Percentiles rank a stretch among this genome's conserved stretches.
These are phyloP conservation scores for Tricholauxania praeusta DNA, from an alignment of 2,888 invertebrate genomes.

Conservation along the genomic window DNA sequence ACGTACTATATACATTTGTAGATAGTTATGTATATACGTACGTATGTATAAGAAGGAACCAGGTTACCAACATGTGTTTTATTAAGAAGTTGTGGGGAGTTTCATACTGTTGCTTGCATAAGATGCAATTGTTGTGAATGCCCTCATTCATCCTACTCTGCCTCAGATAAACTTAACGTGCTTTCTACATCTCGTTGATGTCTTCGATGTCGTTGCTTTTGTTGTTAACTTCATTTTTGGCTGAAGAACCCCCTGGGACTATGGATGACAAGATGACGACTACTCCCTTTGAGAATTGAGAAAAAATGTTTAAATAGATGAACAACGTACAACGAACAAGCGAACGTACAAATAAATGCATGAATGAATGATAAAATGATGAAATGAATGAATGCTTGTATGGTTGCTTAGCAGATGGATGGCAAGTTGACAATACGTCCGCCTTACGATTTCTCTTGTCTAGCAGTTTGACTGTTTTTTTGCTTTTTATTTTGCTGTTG, in stretches of 20 bases:
- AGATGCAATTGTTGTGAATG: too few species aligned
- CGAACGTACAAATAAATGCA: too few species aligned
- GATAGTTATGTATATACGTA: neutral
- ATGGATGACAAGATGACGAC: constrained; percentile 47
- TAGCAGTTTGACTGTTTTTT: too few species aligned
- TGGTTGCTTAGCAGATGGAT: too few species aligned
- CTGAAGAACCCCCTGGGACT: constrained; percentile 42
- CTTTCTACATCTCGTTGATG: too few species aligned
- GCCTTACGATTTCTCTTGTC: too few species aligned
- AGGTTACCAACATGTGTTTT: constrained; percentile 8
- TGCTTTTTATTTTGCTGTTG: too few species aligned
- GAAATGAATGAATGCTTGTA: constrained; percentile 6
- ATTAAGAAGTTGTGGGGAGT: too few species aligned
- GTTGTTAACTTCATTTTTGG: neutral
- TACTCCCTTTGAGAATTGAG: constrained; percentile 45
- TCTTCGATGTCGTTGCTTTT: neutral
- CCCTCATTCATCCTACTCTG: neutral
- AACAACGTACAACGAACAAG: neutral
- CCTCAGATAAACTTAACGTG: neutral
- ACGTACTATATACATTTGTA: neutral
- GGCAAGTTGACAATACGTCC: too few species aligned
- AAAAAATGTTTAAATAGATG: constrained; percentile 30
- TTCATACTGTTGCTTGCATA: too few species aligned
- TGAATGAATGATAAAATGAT: neutral
- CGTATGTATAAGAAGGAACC: neutral